Evolutionary conservation across 2,113 vertebrate genomes (phyloP), one percentile per base, ranked within the genome.

Genomic region (Crotophaga sulcirostris): DNA sequence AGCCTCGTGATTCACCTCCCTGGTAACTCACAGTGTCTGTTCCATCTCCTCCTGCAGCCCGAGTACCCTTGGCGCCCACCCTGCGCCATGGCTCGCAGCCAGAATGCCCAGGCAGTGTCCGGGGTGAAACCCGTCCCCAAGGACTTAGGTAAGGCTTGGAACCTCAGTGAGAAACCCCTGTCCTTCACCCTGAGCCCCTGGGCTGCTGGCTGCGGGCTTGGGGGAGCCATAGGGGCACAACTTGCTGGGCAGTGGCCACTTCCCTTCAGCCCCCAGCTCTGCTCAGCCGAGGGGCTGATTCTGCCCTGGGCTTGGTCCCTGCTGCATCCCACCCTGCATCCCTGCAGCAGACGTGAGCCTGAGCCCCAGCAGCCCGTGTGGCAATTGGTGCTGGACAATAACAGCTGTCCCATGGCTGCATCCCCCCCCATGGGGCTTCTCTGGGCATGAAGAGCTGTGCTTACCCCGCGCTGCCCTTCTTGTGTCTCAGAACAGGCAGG

Each of bases 31-130:
- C 23, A 10, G 3, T 70, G 69, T 92, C 40, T 84, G 38, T 94
- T 96, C 45, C 33, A 28, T 91, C 78, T 92, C 47, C 42, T 92
- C 52, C 93, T 45, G 12, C 95, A 98, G 96, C 90, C 97, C 33
- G 99, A 98, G 91, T 99, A 99, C 68, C 96, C 98, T n/a, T 99
- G 99, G 99, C 98, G 98, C 83, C 97, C 98, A 1, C 98, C 98
- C 79, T 99, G 98, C n/a, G 98, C 98, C 67, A 98, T 98, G 82
- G 95, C 98, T 51, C 98, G 96, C 74, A 98, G 98, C 93, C 97
- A 98, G 93, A 98, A 98, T 16, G 84, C 98, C 79, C 98, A 98
- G 31, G 97, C 98, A 28, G 98, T 98, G 70, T 81, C 97, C 0
- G 95, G 97, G 31, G 97, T 98, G 76, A 98, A 99, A 95, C 98